These are phyloP conservation scores for Nasua narica DNA, from an alignment of 2,797 vertebrate species.

Conservation along the genomic window DNA sequence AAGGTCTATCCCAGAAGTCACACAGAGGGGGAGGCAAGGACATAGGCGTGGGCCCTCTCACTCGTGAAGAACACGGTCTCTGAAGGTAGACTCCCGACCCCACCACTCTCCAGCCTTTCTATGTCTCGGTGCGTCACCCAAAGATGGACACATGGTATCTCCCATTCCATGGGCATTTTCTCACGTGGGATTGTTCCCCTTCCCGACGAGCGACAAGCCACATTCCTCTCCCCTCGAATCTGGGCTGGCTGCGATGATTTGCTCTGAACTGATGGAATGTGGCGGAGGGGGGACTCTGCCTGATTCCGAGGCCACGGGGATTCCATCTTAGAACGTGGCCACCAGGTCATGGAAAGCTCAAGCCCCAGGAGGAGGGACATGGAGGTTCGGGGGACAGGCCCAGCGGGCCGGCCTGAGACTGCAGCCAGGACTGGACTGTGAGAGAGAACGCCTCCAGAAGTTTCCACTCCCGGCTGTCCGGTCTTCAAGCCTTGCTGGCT, in stretches of 20 bases:
- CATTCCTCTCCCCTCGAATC: neutral
- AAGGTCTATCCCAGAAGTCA: neutral
- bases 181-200: neutral
- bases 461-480: neutral
- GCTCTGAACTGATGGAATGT: neutral
- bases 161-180: neutral
- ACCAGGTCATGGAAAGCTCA: neutral
- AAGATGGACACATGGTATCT: no score
- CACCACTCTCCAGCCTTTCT: neutral
- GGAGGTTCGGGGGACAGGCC: no score
- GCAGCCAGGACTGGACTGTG: neutral
- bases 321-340: neutral
- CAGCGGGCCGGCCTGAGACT: neutral
- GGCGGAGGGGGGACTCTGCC: neutral
- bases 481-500: neutral
- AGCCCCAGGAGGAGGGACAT: accelerated
- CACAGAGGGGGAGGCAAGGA: neutral
- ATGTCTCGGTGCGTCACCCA: neutral
- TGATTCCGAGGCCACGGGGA: neutral
- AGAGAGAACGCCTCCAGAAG: neutral
- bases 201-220: neutral
- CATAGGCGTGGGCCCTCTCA: neutral
- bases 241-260: neutral
- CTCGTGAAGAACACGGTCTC: neutral
- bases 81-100: neutral